phyloP scores from a whole-genome alignment of 2,113 vertebrate species.

The Cryptomyrus ogoouensis region DNA sequence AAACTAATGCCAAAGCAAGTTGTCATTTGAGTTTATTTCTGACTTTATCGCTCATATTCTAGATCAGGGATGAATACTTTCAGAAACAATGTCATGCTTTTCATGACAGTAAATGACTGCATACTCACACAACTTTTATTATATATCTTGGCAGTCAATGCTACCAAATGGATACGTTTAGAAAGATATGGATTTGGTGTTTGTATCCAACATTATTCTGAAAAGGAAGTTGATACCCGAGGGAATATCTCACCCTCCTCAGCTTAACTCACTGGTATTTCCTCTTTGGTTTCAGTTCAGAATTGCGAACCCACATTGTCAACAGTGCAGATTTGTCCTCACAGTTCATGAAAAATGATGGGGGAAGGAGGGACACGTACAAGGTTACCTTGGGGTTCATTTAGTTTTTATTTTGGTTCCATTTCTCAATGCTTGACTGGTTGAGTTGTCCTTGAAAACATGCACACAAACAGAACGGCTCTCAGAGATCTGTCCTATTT shows the following conservation, averaged over 20 bases:
- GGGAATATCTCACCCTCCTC: conserved; percentile 12
- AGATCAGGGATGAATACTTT: background rate
- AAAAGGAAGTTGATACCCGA: background rate
- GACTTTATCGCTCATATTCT: background rate
- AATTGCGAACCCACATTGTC: background rate
- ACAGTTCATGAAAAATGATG: background rate
- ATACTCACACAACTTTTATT: background rate
- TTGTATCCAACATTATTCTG: background rate
- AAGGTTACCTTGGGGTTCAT: background rate
- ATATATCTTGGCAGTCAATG: background rate
- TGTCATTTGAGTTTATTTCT: background rate
- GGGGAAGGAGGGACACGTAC: background rate
- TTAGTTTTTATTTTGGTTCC: background rate
- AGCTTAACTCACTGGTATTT: conserved; percentile 38
- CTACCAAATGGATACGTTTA: background rate
- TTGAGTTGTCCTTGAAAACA: background rate
- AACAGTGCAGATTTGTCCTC: background rate
- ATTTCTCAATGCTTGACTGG: background rate
- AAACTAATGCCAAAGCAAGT: background rate
- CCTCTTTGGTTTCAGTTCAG: conserved; percentile 36
- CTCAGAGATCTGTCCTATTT: background rate
- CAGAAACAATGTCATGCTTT: background rate
- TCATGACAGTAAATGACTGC: background rate
- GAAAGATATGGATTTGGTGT: background rate
- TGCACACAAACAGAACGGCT: background rate